phyloP scores from a whole-genome alignment of 2,888 invertebrate genomes.

The Sceliomorpha sp. region DNA sequence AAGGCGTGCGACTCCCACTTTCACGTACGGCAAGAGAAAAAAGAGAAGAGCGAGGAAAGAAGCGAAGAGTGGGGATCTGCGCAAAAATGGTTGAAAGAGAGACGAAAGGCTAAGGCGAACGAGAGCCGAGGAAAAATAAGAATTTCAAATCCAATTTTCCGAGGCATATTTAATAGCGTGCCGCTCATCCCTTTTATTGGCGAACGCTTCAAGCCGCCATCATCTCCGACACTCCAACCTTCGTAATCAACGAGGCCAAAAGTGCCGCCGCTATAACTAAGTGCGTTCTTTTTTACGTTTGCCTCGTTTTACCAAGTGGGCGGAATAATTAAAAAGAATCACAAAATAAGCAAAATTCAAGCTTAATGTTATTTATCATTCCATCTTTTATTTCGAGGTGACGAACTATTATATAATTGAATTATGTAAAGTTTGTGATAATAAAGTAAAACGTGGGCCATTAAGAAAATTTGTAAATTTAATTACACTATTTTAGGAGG shows the following conservation, averaged over 20 bases:
- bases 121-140: conserved; percentile 67
- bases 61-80: conserved; percentile 1
- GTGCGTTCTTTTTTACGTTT: too few relatives aligned
- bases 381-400: too few relatives aligned
- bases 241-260: conserved; percentile 21
- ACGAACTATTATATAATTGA: too few relatives aligned
- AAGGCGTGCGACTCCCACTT: conserved; percentile 16
- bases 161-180: conserved; percentile 70
- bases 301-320: too few relatives aligned
- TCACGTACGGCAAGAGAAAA: conserved; percentile 20
- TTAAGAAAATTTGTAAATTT: too few relatives aligned
- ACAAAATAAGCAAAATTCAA: too few relatives aligned
- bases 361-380: too few relatives aligned
- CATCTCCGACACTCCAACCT: conserved; percentile 19
- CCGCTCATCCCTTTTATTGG: conserved; percentile 43
- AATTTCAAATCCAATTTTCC: conserved; percentile 76
- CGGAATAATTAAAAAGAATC: too few relatives aligned
- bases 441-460: too few relatives aligned
- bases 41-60: conserved; percentile 6
- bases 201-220: conserved; percentile 19
- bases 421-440: too few relatives aligned
- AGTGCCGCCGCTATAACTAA: not conserved
- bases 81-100: conserved; percentile 13
- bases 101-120: conserved; percentile 28
- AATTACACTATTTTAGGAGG: too few relatives aligned